Base-by-base conservation (phyloP, 1,140 invertebrate genomes). In the Argopecten irradians region DNA sequence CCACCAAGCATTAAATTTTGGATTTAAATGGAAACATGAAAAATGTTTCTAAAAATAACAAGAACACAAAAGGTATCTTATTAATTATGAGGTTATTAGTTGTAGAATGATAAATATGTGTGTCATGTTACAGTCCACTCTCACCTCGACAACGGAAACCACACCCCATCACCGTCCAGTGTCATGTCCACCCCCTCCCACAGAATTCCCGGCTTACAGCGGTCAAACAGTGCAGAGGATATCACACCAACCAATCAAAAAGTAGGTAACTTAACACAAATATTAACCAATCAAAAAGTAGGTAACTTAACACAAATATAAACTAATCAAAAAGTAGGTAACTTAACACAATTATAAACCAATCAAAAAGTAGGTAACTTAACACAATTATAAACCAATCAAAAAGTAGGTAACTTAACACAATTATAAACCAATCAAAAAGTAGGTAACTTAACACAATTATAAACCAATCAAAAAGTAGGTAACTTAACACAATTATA, bases 211-310 rank as follows among this genome's bases (percentile, higher is more conserved):
- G 91, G 91, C 19, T 89, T 93, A 46, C 91, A 91, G 22, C 87
- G 94, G 35, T 94, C 93, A 46, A 94, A 94, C 88, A 94, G 93
- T 91, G 93, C 92, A 89, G 93, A 94, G 89, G 90, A 93, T 89
- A 46, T 93, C 28, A 91, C 84, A 33, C 89, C 90, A 2, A 89
- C 89, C 5, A 89, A 89, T 86, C 83, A 87, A 87, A 90, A 90
- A 90, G 84, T 92, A 91, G 89, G 92, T 93, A n/a, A 16, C 55
- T 28, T 71, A 46, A 22, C 1, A 46, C 2, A 19, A 46, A 46
- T 19, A 46, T 46, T 16, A n/a, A 71, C 11, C 55, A 28, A n/a
- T 71, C 55, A 71, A 71, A 71, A 1, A n/a, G n/a, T 28, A n/a
- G 55, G 55, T 71, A n/a, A 71, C n/a, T n/a, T n/a, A n/a, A n/a